Conservation (phyloP, 2,888 invertebrate species). For the Melinaea marsaeus region DNA sequence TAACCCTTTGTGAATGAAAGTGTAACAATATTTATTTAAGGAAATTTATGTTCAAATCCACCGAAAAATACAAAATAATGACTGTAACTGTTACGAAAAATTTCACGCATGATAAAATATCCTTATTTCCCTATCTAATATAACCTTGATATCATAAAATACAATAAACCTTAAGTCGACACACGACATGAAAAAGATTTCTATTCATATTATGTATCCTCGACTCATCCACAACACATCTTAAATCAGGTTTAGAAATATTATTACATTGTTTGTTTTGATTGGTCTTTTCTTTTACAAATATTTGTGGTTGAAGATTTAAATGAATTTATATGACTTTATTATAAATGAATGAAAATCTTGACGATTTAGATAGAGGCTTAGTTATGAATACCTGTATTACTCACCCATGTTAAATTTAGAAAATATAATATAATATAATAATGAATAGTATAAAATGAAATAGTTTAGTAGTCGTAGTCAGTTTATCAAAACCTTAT, state of each 20-base stretch:
- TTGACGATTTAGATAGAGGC: no score
- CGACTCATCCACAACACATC: constrained; percentile 10
- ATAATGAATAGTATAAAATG: no score
- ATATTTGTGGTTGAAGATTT: neutral
- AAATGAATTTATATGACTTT: no score
- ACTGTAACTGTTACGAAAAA: neutral
- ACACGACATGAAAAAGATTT: constrained; percentile 13
- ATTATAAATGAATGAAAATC: no score
- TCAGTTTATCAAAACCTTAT: no score
- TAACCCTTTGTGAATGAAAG: no score
- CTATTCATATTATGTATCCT: constrained; percentile 10
- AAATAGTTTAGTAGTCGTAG: no score
- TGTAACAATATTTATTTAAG: no score
- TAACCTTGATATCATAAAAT: constrained; percentile 2
- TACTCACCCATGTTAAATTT: no score
- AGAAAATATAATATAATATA: no score
- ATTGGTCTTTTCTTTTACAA: neutral
- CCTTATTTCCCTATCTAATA: constrained; percentile 1
- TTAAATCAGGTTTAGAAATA: constrained; percentile 4
- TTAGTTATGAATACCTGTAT: no score
- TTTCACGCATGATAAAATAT: constrained; percentile 1
- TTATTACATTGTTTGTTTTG: constrained; percentile 12
- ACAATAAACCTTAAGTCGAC: constrained; percentile 3
- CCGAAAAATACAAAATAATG: neutral
- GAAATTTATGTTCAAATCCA: neutral